Evolutionary conservation across 2,113 vertebrate species (phyloP).

Genomic region (Thinocorus orbignyianus): DNA sequence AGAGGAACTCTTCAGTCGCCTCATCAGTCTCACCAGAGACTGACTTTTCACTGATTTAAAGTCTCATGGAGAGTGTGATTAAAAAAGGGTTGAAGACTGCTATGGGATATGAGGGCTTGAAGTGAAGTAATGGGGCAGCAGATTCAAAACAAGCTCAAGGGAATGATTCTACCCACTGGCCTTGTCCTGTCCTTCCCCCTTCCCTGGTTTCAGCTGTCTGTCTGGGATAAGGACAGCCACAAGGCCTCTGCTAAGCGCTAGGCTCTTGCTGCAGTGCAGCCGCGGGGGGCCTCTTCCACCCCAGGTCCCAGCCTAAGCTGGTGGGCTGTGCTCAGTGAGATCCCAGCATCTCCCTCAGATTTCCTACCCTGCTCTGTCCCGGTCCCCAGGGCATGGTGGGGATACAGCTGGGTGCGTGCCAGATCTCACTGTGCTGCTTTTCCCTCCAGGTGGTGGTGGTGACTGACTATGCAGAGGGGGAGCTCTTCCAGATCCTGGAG

Average conservation of each 20-base stretch:
- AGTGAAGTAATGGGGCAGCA: background rate
- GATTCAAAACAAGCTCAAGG: background rate
- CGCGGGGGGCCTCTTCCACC: background rate
- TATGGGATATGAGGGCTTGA: background rate
- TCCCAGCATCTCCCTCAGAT: background rate
- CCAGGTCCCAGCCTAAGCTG: background rate
- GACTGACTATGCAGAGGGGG: slow-evolving; percentile 94
- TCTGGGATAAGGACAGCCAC: background rate
- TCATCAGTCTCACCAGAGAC: background rate
- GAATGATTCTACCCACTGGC: background rate
- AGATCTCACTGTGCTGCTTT: background rate
- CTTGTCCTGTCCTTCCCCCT: background rate
- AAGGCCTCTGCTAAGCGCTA: background rate
- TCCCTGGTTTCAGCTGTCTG: background rate
- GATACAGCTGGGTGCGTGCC: background rate
- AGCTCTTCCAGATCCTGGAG: slow-evolving; percentile 94
- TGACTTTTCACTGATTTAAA: background rate
- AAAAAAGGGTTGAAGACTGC: background rate
- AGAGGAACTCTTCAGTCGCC: background rate
- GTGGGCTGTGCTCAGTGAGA: background rate
- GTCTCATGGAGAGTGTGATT: background rate
- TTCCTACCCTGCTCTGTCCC: background rate
- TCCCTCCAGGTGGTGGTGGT: slow-evolving; percentile 90
- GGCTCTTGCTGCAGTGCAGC: background rate
- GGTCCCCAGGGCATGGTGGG: background rate